Percentiles rank a stretch among this genome's conserved stretches.
These are phyloP conservation scores for Omphaloscelis lunosa DNA, from an alignment of 2,888 invertebrate species.

Conservation along the genomic window DNA sequence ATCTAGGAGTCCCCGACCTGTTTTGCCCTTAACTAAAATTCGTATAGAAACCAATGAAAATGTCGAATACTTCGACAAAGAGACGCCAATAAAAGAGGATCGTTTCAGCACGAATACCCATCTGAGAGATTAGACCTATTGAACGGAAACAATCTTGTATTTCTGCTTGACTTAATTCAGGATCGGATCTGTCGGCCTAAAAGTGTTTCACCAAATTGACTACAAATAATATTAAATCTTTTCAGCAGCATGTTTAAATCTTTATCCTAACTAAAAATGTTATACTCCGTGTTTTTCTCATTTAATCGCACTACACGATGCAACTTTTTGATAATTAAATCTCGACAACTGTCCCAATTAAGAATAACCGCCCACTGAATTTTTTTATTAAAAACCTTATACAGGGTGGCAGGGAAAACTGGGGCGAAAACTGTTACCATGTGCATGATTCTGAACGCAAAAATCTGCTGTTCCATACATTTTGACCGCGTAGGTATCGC, in stretches of 20 bases:
- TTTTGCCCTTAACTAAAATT: slow-evolving; percentile 69
- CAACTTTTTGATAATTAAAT: neutral
- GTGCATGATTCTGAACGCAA: too few species aligned
- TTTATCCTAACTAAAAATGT: slow-evolving; percentile 4
- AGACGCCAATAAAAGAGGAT: slow-evolving; percentile 87
- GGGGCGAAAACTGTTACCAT: too few species aligned
- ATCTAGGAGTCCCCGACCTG: slow-evolving; percentile 37
- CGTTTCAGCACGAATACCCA: slow-evolving; percentile 88
- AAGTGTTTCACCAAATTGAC: slow-evolving; percentile 75
- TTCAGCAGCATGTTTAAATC: slow-evolving; percentile 33
- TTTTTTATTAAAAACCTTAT: slow-evolving; percentile 23
- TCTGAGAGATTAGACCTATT: slow-evolving; percentile 88
- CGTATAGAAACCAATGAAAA: slow-evolving; percentile 73
- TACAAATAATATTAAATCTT: slow-evolving; percentile 68
- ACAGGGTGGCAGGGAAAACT: too few species aligned
- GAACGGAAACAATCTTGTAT: slow-evolving; percentile 89
- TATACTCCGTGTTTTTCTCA: neutral
- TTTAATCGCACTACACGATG: neutral
- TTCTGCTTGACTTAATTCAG: slow-evolving; percentile 85
- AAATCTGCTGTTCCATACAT: too few species aligned
- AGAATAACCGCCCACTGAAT: slow-evolving; percentile 32
- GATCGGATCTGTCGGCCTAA: slow-evolving; percentile 76
- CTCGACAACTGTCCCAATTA: neutral
- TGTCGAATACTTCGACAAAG: slow-evolving; percentile 84
- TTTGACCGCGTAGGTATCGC: too few species aligned